Evolutionary conservation across 1,140 invertebrate genomes (phyloP), one percentile per base, ranked within the genome.

Genomic region (Drosophila persimilis): DNA sequence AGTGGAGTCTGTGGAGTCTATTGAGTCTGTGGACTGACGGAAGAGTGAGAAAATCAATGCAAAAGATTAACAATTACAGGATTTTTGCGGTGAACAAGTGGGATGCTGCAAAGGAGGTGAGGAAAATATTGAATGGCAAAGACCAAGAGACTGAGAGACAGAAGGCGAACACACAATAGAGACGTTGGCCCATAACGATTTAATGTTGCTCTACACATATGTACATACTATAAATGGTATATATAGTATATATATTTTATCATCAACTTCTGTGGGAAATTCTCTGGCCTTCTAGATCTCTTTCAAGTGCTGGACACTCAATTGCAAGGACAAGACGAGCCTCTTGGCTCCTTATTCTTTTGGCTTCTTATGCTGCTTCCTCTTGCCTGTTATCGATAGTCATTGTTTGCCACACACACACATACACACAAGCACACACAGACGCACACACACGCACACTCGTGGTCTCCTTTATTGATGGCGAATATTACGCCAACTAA

Each of bases 401-500:
- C 83, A 71, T 86, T 86, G 81, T 86, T 69, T 74, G 73, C 7
- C 53, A 35, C 48, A 47, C 62, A 47, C 62, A 50, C 55, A 31
- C 20, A n/a, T 13, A 3, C 24, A 20, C 31, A 39, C 13, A 58
- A 39, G 57, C 54, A 51, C n/a, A 22, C 24, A 45, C 9, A 39
- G 15, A 39, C 26, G 17, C 35, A 47, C 45, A 31, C 8, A 45
- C 11, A 53, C 20, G 31, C n/a, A 52, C 41, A 58, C 41, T 51
- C 20, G 26, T 45, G 46, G 45, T 50, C 55, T 72, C 65, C 69
- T 74, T 85, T 86, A 86, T 86, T 80, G 80, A 86, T 85, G 77
- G 65, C 83, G 81, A 81, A 86, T 88, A 86, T 86, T 78, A 86
- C 83, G 83, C 83, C 83, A 86, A 86, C 83, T 86, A 86, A 86